Evolutionary conservation across 2,113 vertebrate species (phyloP), one percentile per base, ranked within the genome.

Genomic region (Neodon shergylaensis): DNA sequence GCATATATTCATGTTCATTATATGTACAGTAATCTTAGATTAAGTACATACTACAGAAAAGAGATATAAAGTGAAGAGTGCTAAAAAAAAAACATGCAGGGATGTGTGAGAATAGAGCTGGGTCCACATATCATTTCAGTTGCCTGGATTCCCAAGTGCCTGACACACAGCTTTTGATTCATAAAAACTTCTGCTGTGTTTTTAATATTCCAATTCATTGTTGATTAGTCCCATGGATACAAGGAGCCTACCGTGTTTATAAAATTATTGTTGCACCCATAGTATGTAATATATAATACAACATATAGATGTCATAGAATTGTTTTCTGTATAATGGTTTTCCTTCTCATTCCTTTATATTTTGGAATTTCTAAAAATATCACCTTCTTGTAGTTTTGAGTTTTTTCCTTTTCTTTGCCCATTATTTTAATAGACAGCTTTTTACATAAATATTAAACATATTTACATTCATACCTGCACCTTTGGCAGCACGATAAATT

Each of bases 401-500:
- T 92, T 95, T 44, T 84, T 79, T 21, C 73, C 74, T 24, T 91
- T 95, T 91, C 36, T 91, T 94, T 81, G 73, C 33, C 65, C 10
- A 24, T 85, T 8, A 91, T 96, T 88, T 93, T 88, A n/a, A 74
- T 39, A 88, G 24, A 81, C 21, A 85, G 31, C 3, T 81, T 95
- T 87, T 58, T 73, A 54, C 7, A 87, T 89, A 78, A 58, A 86
- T 94, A 88, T 81, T 47, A 84, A 92, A 83, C 70, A 66, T 61
- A 76, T 91, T 88, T 94, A 19, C 12, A 88, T 87, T 66, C 26
- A 63, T 77, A 44, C 39, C n/a, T 74, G 76, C 72, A 78, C 7
- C 52, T 66, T 28, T 86, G 73, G 31, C 74, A 92, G 22, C 83
- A 16, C 9, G 16, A 42, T 92, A 91, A 49, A 17, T 89, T 94